A percentile compares a stretch with the other conserved stretches of the same genome.
phyloP scores from a whole-genome alignment of 2,888 invertebrate species.

The Apamea crenata region DNA sequence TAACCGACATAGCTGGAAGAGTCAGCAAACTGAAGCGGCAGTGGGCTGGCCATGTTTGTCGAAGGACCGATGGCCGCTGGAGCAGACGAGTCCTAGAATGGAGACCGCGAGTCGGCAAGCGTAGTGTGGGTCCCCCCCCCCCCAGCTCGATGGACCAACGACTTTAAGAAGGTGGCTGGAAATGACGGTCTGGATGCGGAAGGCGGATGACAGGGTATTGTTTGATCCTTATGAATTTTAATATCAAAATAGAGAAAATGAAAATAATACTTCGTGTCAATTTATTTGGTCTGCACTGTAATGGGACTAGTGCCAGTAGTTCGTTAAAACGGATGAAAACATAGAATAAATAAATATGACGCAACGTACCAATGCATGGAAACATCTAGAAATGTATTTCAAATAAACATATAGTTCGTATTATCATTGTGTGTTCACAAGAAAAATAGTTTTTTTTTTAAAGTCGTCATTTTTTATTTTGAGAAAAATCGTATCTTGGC shows the following conservation, averaged over 20 bases:
- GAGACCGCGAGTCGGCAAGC: neutral
- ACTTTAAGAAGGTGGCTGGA: neutral
- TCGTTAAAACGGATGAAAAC: slow-evolving; percentile 73
- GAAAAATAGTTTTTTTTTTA: slow-evolving; percentile 23
- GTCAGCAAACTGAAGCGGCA: too few species aligned
- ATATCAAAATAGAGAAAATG: neutral
- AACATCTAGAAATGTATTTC: slow-evolving; percentile 71
- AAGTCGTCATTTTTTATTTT: slow-evolving; percentile 27
- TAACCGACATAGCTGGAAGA: too few species aligned
- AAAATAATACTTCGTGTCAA: slow-evolving; percentile 29
- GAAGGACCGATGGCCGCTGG: too few species aligned
- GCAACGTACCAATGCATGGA: slow-evolving; percentile 71
- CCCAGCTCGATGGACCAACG: neutral
- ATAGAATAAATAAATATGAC: slow-evolving; percentile 71
- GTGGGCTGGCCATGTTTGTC: too few species aligned
- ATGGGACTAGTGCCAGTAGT: slow-evolving; percentile 80
- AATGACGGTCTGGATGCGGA: too few species aligned
- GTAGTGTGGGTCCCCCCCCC: too few species aligned
- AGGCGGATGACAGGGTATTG: neutral
- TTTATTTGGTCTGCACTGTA: slow-evolving; percentile 56
- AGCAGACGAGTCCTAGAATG: too few species aligned
- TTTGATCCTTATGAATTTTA: neutral
- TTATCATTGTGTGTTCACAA: slow-evolving; percentile 9
- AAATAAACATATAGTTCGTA: slow-evolving; percentile 23
- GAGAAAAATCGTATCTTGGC: neutral